Evolutionary conservation across 2,888 invertebrate genomes (phyloP).

Genomic region (Gerris lacustris): DNA sequence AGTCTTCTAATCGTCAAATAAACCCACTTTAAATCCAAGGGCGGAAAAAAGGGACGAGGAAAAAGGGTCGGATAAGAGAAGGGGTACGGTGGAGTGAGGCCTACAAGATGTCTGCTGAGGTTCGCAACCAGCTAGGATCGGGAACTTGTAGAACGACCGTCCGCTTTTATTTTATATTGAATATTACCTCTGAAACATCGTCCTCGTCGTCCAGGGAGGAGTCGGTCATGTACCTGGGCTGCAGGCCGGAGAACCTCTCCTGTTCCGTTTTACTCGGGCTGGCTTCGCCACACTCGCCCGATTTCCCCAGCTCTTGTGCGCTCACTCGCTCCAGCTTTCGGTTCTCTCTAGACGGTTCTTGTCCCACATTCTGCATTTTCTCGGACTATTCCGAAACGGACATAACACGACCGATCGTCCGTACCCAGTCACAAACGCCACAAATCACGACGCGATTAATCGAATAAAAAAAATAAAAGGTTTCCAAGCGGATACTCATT

Average conservation of each 20-base stretch:
- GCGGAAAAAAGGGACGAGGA: no score
- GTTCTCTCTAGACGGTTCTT: slow-evolving; percentile 60
- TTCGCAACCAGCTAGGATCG: slow-evolving; percentile 20
- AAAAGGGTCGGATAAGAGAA: neutral
- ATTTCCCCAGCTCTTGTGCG: slow-evolving; percentile 42
- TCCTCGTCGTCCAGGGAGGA: slow-evolving; percentile 93
- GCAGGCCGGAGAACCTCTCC: slow-evolving; percentile 72
- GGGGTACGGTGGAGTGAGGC: slow-evolving; percentile 13
- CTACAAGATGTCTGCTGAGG: slow-evolving; percentile 54
- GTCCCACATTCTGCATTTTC: slow-evolving; percentile 87
- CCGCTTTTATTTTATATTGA: neutral
- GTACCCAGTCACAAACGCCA: slow-evolving; percentile 32
- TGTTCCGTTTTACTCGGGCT: slow-evolving; percentile 74
- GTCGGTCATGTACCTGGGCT: slow-evolving; percentile 81
- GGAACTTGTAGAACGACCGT: neutral
- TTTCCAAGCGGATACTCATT: slow-evolving; percentile 39
- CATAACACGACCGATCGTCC: slow-evolving; percentile 39
- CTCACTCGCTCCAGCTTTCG: slow-evolving; percentile 64
- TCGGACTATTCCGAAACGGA: slow-evolving; percentile 47
- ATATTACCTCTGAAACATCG: slow-evolving; percentile 84
- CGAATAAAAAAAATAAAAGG: slow-evolving; percentile 28
- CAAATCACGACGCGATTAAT: slow-evolving; percentile 36
- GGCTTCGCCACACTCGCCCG: slow-evolving; percentile 73
- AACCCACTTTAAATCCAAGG: no score
- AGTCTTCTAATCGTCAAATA: no score